Evolutionary conservation across 2,797 vertebrate species (phyloP).

Genomic region (Rhabdomys pumilio): DNA sequence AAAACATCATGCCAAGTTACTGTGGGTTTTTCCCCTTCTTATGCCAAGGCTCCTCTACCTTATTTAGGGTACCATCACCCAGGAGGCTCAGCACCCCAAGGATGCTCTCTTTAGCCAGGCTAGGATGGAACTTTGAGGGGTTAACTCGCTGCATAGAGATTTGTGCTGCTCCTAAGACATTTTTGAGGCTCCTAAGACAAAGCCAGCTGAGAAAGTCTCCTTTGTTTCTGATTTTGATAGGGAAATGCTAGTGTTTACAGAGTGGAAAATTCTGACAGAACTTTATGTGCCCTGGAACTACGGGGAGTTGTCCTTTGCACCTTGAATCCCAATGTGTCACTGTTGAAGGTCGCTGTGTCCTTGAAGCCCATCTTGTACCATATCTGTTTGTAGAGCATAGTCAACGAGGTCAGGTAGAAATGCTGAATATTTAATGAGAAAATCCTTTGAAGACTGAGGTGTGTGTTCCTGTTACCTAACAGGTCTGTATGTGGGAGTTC

Average conservation of each 20-base stretch:
- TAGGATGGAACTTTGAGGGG: background rate
- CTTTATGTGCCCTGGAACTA: background rate
- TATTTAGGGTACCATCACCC: background rate
- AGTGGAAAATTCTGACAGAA: conserved; percentile 26
- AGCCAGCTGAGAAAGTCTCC: background rate
- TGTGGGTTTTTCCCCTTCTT: background rate
- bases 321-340: background rate
- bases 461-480: background rate
- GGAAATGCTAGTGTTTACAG: conserved; percentile 8
- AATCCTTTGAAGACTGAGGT: background rate
- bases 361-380: background rate
- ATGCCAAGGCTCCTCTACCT: background rate
- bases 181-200: background rate
- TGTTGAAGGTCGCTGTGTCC: conserved; percentile 30
- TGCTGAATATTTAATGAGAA: background rate
- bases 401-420: conserved; percentile 36
- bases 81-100: too few relatives aligned
- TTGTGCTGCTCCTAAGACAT: background rate
- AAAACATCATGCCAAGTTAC: background rate
- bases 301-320: background rate
- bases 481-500: background rate
- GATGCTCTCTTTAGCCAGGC: background rate
- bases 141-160: background rate
- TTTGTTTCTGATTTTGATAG: background rate
- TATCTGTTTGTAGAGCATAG: conserved; percentile 52